These are phyloP conservation scores for Atherinosoma microstoma DNA, from an alignment of 2,797 vertebrate genomes.

Conservation along the genomic window DNA sequence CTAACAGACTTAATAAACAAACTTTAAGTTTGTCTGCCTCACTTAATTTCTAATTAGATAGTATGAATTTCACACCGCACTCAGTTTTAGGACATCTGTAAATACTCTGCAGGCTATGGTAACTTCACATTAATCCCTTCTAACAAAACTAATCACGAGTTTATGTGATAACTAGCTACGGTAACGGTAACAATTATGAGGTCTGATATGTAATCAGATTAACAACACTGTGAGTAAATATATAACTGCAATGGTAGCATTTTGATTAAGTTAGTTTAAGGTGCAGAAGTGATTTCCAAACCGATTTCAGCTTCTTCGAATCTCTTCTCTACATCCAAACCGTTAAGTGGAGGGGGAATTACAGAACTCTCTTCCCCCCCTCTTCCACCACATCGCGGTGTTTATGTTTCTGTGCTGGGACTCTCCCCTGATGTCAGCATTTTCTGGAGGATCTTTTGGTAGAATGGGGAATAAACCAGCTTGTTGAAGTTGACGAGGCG, in stretches of 20 bases:
- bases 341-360: constrained; percentile 13
- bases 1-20: neutral
- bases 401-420: constrained; percentile 51
- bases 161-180: neutral
- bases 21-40: neutral
- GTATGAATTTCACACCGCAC: neutral
- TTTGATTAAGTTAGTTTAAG: constrained; percentile 13
- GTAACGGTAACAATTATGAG: constrained; percentile 20
- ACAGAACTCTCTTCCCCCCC: constrained; percentile 2
- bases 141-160: constrained; percentile 22
- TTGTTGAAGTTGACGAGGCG: constrained; percentile 97
- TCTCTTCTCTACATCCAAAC: constrained; percentile 26
- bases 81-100: neutral
- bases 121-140: neutral
- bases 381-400: neutral
- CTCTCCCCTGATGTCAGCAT: constrained; percentile 73
- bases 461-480: constrained; percentile 95
- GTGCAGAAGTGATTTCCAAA: neutral
- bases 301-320: constrained; percentile 18
- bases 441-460: constrained; percentile 89
- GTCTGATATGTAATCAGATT: constrained; percentile 35
- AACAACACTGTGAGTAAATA: constrained; percentile 48
- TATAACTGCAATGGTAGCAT: constrained; percentile 27
- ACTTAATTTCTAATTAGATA: neutral
- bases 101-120: neutral